phyloP scores from a whole-genome alignment of 2,888 invertebrate species.

The Onchidella celtica region DNA sequence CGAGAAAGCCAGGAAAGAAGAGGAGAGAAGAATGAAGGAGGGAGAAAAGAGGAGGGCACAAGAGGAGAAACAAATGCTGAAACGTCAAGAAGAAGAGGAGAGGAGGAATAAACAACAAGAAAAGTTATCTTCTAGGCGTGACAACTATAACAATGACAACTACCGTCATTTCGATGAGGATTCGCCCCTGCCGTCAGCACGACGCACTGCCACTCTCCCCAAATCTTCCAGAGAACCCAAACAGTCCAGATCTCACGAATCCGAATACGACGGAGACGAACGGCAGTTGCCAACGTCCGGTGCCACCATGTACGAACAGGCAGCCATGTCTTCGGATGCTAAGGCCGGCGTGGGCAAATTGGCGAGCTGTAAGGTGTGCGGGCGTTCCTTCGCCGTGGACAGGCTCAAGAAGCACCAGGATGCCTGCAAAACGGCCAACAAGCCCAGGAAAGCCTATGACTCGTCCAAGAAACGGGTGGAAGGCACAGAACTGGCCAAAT shows the following conservation, averaged over 20 bases:
- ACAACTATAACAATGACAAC: background rate
- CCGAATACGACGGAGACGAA: slow-evolving; percentile 45
- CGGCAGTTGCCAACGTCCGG: slow-evolving; percentile 17
- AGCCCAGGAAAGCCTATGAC: slow-evolving; percentile 76
- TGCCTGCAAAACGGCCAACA: slow-evolving; percentile 72
- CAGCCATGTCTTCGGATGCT: slow-evolving; percentile 58
- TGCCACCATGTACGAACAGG: slow-evolving; percentile 54
- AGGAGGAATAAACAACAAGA: background rate
- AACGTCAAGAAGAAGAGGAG: background rate
- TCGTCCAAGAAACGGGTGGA: slow-evolving; percentile 81
- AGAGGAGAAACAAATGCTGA: slow-evolving; percentile 26
- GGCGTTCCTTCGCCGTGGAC: slow-evolving; percentile 90
- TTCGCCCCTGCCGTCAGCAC: background rate
- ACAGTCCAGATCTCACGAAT: slow-evolving; percentile 4
- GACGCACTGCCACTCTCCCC: background rate
- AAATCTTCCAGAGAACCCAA: background rate
- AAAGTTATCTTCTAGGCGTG: background rate
- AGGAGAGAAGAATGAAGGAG: slow-evolving; percentile 30
- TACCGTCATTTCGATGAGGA: background rate
- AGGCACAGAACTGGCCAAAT: slow-evolving; percentile 94
- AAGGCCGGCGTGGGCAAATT: slow-evolving; percentile 69
- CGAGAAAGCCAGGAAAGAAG: slow-evolving; percentile 18
- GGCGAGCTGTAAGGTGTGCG: slow-evolving; percentile 87
- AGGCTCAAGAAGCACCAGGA: slow-evolving; percentile 81
- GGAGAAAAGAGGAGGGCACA: background rate